Percentiles rank a stretch among this genome's conserved stretches.
Conservation (phyloP, 2,888 invertebrate species). For the Caradrina kadenii region DNA sequence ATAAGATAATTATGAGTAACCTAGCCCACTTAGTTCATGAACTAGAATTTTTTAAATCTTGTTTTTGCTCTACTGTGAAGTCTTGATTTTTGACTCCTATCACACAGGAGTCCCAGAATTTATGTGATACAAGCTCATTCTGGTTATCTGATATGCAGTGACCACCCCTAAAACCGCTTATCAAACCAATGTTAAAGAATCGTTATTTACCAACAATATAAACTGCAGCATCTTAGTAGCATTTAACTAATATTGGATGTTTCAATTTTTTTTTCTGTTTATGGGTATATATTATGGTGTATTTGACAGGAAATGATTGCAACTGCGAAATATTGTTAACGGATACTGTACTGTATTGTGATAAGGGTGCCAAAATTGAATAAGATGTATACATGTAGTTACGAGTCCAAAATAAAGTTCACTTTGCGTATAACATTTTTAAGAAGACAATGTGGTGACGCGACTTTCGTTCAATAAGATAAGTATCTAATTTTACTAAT, state of each 20-base stretch:
- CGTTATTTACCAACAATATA: not conserved
- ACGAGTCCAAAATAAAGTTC: slow-evolving; percentile 74
- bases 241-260: not conserved
- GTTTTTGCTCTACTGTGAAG: too few species aligned
- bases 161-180: too few species aligned
- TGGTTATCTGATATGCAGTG: too few species aligned
- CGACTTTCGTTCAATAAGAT: slow-evolving; percentile 71
- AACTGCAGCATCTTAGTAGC: slow-evolving; percentile 1
- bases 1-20: too few species aligned
- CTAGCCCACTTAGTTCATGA: too few species aligned
- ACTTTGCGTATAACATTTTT: slow-evolving; percentile 28
- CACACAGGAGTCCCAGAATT: too few species aligned
- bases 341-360: slow-evolving; percentile 24
- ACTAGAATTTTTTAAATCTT: too few species aligned
- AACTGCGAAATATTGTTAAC: slow-evolving; percentile 44
- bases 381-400: slow-evolving; percentile 78
- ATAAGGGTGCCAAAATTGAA: slow-evolving; percentile 43
- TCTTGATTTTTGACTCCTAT: too few species aligned
- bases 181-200: too few species aligned
- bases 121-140: too few species aligned
- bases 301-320: slow-evolving; percentile 30
- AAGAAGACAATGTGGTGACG: slow-evolving; percentile 63
- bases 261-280: not conserved
- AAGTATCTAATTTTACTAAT: slow-evolving; percentile 74
- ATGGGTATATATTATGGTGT: not conserved